Evolutionary conservation across 2,888 invertebrate species (phyloP).

Genomic region (Endotricha flammealis): DNA sequence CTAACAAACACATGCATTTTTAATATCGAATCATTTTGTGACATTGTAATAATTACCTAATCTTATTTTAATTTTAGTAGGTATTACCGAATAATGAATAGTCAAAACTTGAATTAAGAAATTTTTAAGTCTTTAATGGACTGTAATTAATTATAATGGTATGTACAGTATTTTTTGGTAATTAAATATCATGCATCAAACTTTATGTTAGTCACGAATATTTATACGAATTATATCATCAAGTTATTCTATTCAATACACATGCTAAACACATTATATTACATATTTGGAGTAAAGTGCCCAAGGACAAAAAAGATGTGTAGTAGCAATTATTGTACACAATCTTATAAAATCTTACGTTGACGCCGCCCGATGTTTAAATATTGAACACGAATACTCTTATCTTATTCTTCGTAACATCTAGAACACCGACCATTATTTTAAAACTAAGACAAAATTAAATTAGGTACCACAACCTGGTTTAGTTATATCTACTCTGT

Average conservation of each 20-base stretch:
- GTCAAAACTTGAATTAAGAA: too few species aligned
- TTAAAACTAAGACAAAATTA: slow-evolving; percentile 2
- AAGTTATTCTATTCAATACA: too few species aligned
- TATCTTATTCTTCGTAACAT: slow-evolving; percentile 47
- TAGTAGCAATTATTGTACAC: slow-evolving; percentile 16
- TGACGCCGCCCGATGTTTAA: slow-evolving; percentile 26
- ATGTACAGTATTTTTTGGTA: neutral
- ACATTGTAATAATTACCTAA: too few species aligned
- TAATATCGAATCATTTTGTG: neutral
- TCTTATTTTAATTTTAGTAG: too few species aligned
- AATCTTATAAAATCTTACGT: slow-evolving; percentile 18
- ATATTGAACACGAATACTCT: slow-evolving; percentile 47
- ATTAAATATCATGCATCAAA: slow-evolving; percentile 13
- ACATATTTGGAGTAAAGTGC: slow-evolving; percentile 9
- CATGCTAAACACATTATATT: slow-evolving; percentile 2
- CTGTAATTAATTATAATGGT: neutral
- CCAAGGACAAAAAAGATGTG: slow-evolving; percentile 21
- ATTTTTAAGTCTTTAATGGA: too few species aligned
- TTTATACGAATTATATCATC: neutral
- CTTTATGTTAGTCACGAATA: slow-evolving; percentile 17
- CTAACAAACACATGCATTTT: slow-evolving; percentile 34
- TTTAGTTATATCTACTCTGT: slow-evolving; percentile 1
- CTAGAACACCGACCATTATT: slow-evolving; percentile 38
- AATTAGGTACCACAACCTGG: slow-evolving; percentile 5
- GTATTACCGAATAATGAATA: too few species aligned